A percentile compares a stretch with the other conserved stretches of the same genome.
These are phyloP conservation scores for Drosophila mimica DNA, from an alignment of 2,888 invertebrate genomes.

Conservation along the genomic window DNA sequence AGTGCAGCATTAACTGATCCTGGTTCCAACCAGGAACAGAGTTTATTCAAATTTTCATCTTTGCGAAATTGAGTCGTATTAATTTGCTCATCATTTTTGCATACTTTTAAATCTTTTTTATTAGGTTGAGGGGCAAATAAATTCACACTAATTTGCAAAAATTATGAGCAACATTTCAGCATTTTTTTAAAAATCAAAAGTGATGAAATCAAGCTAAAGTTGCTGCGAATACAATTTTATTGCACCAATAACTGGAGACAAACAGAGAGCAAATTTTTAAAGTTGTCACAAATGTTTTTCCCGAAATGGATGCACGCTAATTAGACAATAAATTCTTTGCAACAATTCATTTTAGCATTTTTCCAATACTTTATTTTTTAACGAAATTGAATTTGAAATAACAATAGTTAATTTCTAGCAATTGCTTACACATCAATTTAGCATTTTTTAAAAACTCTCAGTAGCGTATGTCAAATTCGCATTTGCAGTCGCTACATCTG, in stretches of 20 bases:
- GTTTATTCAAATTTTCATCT: not conserved
- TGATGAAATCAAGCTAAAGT: no score
- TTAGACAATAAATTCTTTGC: not conserved
- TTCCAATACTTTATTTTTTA: not conserved
- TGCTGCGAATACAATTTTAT: not conserved
- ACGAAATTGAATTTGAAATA: not conserved
- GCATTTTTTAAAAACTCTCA: not conserved
- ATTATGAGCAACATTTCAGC: not conserved
- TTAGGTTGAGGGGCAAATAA: no score
- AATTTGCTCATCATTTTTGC: not conserved
- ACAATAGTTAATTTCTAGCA: not conserved
- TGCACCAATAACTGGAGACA: not conserved
- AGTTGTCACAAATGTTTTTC: not conserved
- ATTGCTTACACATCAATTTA: not conserved
- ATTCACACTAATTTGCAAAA: not conserved
- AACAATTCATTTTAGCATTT: not conserved
- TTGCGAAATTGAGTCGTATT: not conserved
- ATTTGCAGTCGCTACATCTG: not conserved
- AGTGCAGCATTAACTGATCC: no score
- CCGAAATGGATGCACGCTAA: not conserved
- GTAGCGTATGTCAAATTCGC: not conserved
- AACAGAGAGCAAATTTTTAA: not conserved
- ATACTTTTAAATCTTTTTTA: not conserved
- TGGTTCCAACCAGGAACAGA: no score
- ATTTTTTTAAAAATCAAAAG: not conserved